These are phyloP conservation scores for Aphyosemion australe DNA, from an alignment of 2,113 vertebrate genomes.

Conservation along the genomic window DNA sequence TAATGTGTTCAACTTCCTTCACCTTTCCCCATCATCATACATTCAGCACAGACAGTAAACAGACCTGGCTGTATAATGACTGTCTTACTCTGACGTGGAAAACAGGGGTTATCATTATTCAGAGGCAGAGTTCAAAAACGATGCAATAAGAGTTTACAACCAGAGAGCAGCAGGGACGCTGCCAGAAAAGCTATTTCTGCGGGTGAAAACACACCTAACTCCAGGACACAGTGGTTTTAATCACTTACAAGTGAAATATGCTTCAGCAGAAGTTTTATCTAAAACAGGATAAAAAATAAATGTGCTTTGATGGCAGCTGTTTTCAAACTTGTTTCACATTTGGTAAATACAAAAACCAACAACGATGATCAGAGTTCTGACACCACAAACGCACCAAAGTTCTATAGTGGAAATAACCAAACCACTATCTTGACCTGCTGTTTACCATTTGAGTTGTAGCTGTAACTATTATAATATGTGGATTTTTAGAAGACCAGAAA, in stretches of 20 bases:
- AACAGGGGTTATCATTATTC: slow-evolving; percentile 55
- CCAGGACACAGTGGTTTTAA: not conserved
- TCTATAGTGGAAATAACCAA: too few relatives aligned
- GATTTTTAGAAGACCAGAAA: too few relatives aligned
- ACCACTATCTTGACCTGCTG: too few relatives aligned
- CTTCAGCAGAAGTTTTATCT: too few relatives aligned
- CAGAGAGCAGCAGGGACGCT: slow-evolving; percentile 11
- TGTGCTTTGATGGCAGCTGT: too few relatives aligned
- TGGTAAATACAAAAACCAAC: too few relatives aligned
- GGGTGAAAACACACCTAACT: slow-evolving; percentile 15
- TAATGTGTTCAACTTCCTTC: slow-evolving; percentile 43
- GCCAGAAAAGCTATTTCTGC: slow-evolving; percentile 4
- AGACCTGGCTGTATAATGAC: slow-evolving; percentile 34
- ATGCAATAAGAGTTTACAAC: slow-evolving; percentile 21
- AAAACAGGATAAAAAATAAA: too few relatives aligned
- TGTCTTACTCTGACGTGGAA: slow-evolving; percentile 41
- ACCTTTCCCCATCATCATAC: slow-evolving; percentile 42
- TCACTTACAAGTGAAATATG: slow-evolving; percentile 7
- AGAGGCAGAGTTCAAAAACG: slow-evolving; percentile 27
- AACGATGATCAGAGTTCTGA: too few relatives aligned
- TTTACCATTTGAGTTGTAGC: too few relatives aligned
- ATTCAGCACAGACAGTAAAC: slow-evolving; percentile 46
- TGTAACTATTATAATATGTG: too few relatives aligned
- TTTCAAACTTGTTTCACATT: not conserved
- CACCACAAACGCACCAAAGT: too few relatives aligned